phyloP scores from a whole-genome alignment of 2,888 invertebrate species.

The Acronicta alni region DNA sequence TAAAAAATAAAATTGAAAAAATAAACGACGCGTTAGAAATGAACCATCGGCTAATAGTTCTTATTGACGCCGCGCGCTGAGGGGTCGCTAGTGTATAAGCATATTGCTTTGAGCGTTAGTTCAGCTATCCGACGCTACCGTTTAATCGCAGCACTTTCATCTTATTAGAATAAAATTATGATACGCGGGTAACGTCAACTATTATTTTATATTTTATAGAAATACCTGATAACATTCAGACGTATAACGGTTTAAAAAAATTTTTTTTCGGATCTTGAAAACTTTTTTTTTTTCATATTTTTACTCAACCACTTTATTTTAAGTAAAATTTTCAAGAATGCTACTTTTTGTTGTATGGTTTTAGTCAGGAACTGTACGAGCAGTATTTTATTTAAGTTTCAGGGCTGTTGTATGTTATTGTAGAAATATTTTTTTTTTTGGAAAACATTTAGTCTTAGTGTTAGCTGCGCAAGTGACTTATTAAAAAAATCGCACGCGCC shows the following conservation, averaged over 20 bases:
- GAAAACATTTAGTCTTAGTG: too few relatives aligned
- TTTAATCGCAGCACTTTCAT: slow-evolving; percentile 72
- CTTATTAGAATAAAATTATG: slow-evolving; percentile 53
- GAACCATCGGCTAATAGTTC: slow-evolving; percentile 81
- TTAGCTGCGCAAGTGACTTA: slow-evolving; percentile 12
- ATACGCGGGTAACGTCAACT: background rate
- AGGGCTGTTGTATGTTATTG: background rate
- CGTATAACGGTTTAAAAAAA: too few relatives aligned
- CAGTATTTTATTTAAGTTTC: background rate
- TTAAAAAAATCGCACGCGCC: slow-evolving; percentile 60
- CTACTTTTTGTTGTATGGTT: too few relatives aligned
- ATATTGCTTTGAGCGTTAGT: slow-evolving; percentile 68
- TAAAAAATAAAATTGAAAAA: slow-evolving; percentile 82
- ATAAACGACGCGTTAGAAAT: slow-evolving; percentile 78
- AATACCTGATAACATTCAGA: too few relatives aligned
- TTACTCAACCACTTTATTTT: too few relatives aligned
- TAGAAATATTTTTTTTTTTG: slow-evolving; percentile 1
- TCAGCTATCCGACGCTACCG: slow-evolving; percentile 82
- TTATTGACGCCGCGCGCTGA: slow-evolving; percentile 65
- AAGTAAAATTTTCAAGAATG: too few relatives aligned
- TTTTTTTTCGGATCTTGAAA: too few relatives aligned
- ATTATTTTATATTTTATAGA: too few relatives aligned
- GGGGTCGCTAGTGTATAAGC: slow-evolving; percentile 69
- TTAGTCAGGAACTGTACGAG: too few relatives aligned
- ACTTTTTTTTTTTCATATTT: too few relatives aligned